Conservation (phyloP, 2,888 invertebrate genomes). For the Dasysyrphus albostriatus region DNA sequence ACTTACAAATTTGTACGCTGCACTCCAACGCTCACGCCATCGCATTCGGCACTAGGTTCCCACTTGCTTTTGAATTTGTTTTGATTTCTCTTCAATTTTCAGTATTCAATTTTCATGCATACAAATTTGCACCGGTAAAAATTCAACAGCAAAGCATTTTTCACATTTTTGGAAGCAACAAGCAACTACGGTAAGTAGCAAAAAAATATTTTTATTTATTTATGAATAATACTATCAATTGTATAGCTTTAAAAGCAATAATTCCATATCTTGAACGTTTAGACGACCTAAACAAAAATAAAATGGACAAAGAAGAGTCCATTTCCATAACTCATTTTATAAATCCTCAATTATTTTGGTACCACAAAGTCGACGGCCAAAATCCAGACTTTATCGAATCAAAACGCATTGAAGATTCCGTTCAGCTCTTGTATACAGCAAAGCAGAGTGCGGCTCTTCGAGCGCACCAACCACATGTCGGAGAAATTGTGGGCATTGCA, state of each 20-base stretch:
- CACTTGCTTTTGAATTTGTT: not conserved
- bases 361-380: constrained; percentile 76
- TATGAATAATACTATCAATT: not conserved
- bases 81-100: not conserved
- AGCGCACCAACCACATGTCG: constrained; percentile 71
- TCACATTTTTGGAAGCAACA: not conserved
- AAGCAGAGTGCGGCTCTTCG: constrained; percentile 61
- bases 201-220: not conserved
- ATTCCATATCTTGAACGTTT: not conserved
- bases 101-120: too few relatives aligned
- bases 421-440: constrained; percentile 66
- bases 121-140: constrained; percentile 7
- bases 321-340: constrained; percentile 78
- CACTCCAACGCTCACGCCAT: too few relatives aligned
- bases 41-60: too few relatives aligned
- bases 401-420: constrained; percentile 71
- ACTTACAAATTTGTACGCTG: too few relatives aligned
- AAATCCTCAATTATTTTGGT: constrained; percentile 79
- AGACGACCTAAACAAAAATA: not conserved
- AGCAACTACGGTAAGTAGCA: not conserved
- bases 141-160: constrained; percentile 1
- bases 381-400: constrained; percentile 71
- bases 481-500: constrained; percentile 76
- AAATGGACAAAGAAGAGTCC: constrained; percentile 74
- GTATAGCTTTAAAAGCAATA: not conserved